Base-by-base conservation (phyloP, 2,797 vertebrate species). In the Oryzias sinensis region DNA sequence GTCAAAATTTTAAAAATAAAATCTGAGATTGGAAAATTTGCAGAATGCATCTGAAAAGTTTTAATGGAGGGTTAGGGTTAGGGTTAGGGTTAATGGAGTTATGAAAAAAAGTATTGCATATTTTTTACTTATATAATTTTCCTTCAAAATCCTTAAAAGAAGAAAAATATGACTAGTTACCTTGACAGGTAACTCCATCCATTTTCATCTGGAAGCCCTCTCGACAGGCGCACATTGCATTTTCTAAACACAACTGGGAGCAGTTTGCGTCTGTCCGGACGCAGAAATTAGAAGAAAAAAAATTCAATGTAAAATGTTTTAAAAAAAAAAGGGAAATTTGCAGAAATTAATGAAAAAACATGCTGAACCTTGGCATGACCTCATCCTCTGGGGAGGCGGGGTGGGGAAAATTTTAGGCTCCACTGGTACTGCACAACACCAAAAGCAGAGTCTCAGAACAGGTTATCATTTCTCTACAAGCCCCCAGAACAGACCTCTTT, bases 181-280 rank as follows among this genome's bases (percentile, higher is more conserved):
- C 96, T 82, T 93, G 91, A 63, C 96, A 98, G 43, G 74, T 93
- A 64, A 93, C 85, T 1, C 92, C 91, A 15, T 97, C 94, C 0
- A 80, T n/a, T 57, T 91, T 84, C 45, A 97, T 92, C 44, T 88
- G 90, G 77, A 95, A 96, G 0, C 96, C 96, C 40, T 86, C 84
- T 2, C 87, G 86, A 73, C 96, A 98, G 20, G 87, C 90, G 48
- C 96, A 98, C 43, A 88, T 77, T 74, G 91, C 60, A 49, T 91
- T 51, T 61, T 91, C 94, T 0, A 90, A 84, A 76, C 95, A 97
- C 53, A 93, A 84, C 76, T 96, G 95, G 16, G 92, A 92, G 48
- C 96, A 98, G 22, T 77, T 90, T n/a, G 91, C 91, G 15, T 90
- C 94, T 95, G 79, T 50, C 63, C 57, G 65, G 55, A 57, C 9